Base-by-base conservation (phyloP, 2,797 vertebrate species). In the Eidolon dupreanum region DNA sequence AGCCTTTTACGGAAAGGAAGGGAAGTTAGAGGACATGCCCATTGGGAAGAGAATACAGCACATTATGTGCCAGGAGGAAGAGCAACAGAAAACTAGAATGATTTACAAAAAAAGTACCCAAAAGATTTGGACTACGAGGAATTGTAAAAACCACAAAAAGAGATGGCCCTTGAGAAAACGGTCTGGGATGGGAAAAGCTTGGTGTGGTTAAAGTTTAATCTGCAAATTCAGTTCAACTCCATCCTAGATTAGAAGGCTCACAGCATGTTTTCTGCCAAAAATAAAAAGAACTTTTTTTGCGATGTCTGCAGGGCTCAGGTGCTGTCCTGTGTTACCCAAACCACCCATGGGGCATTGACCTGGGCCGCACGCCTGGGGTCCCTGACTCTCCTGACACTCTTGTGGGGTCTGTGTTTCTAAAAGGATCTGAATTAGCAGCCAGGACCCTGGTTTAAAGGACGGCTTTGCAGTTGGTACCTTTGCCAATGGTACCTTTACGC, bases 11-110 rank as follows among this genome's bases (percentile, higher is more conserved):
- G 41, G 83, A 93, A n/a, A n/a, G 73, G 79, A 88, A 93, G 66
- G 73, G 79, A 88, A 93, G 66, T 75, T 71, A 70, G 55, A 96
- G 75, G 90, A 65, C 8, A 3, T 74, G n/a, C 79, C 94, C 94
- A 36, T 61, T 33, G 71, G 71, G 93, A 78, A 86, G 26, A 24
- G 43, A 57, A 70, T 28, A 38, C 11, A 5, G 96, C 36, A 77
- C 59, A 85, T 65, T 31, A 33, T 46, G 81, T 86, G 79, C 63
- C 63, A 16, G 57, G 61, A 92, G 17, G 38, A 41, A 81, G 41
- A 74, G 19, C 59, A 38, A 16, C 13, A 46, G 84, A 78, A 86
- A 65, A 26, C n/a, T 4, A 49, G 41, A 84, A 36, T 70, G 36
- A 41, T 11, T 53, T 75, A 65, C 36, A 57, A 61, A 24, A n/a